Percentiles rank a stretch among this genome's conserved stretches.
Evolutionary conservation across 1,140 invertebrate genomes (phyloP).

Genomic region (Ceratina calcarata): DNA sequence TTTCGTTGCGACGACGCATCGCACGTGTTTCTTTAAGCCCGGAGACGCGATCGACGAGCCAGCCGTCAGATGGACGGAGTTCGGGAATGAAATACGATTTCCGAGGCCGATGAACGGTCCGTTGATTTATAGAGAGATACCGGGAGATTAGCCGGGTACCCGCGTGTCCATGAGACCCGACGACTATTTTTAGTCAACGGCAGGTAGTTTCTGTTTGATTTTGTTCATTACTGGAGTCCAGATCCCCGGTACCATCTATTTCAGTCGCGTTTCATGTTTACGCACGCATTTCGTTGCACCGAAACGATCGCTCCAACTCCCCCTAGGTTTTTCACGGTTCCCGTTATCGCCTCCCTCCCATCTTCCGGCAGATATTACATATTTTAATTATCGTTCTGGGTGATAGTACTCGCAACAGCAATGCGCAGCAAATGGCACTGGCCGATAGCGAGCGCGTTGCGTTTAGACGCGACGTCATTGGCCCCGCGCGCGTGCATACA

Average conservation of each 20-base stretch:
- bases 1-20: constrained; percentile 17
- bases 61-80: too few species aligned
- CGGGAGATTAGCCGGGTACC: too few species aligned
- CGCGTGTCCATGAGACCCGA: too few species aligned
- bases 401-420: constrained; percentile 4
- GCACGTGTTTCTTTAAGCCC: constrained; percentile 10
- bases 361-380: constrained; percentile 15
- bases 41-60: neutral
- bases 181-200: too few species aligned
- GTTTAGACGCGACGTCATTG: constrained; percentile 20
- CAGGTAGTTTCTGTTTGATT: too few species aligned
- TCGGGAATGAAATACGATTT: too few species aligned
- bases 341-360: neutral
- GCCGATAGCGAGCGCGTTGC: neutral
- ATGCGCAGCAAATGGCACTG: neutral
- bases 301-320: neutral
- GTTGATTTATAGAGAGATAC: too few species aligned
- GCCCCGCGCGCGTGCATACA: neutral
- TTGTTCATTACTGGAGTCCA: too few species aligned
- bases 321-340: neutral
- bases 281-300: neutral
- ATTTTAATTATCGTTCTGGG: constrained; percentile 32
- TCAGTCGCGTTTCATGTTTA: too few species aligned
- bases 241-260: too few species aligned
- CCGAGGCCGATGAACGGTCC: too few species aligned